Conservation (phyloP, 1,140 invertebrate genomes). For the Pogonomyrmex barbatus region DNA sequence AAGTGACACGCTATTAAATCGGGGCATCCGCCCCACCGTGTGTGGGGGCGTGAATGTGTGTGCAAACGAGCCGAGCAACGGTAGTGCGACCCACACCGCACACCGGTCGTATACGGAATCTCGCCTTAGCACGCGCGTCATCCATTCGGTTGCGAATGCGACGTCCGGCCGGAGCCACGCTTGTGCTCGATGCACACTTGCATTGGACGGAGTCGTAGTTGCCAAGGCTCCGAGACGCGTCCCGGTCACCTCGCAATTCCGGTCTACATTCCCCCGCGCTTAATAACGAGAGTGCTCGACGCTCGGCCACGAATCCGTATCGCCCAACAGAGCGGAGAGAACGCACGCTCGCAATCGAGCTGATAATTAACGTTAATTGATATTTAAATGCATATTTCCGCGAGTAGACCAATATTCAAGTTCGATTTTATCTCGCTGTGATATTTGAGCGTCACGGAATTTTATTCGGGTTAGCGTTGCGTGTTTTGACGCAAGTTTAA, state of each 20-base stretch:
- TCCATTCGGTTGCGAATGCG: conserved; percentile 13
- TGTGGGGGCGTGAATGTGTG: conserved; percentile 54
- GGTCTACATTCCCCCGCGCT: conserved; percentile 14
- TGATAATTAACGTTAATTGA: background rate
- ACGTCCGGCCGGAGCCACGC: background rate
- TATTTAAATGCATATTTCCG: background rate
- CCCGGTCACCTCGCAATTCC: conserved; percentile 12
- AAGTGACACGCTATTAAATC: conserved; percentile 56
- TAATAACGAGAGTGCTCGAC: conserved; percentile 19
- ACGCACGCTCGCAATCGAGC: background rate
- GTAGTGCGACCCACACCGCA: conserved; percentile 32
- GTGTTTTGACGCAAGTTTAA: background rate
- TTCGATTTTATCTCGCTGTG: background rate
- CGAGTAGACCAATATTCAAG: background rate
- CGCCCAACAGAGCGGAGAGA: background rate
- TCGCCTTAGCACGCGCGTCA: conserved; percentile 62
- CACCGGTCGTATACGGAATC: conserved; percentile 48
- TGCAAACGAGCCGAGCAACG: conserved; percentile 6
- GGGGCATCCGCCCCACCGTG: conserved; percentile 3
- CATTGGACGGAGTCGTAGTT: background rate
- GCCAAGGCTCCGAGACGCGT: background rate
- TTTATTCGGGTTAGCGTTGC: background rate
- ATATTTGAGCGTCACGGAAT: background rate
- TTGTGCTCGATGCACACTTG: conserved; percentile 18
- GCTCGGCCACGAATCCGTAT: background rate